Percentiles rank a stretch among this genome's conserved stretches.
Conservation (phyloP, 2,797 vertebrate genomes). For the Protonibea diacanthus region DNA sequence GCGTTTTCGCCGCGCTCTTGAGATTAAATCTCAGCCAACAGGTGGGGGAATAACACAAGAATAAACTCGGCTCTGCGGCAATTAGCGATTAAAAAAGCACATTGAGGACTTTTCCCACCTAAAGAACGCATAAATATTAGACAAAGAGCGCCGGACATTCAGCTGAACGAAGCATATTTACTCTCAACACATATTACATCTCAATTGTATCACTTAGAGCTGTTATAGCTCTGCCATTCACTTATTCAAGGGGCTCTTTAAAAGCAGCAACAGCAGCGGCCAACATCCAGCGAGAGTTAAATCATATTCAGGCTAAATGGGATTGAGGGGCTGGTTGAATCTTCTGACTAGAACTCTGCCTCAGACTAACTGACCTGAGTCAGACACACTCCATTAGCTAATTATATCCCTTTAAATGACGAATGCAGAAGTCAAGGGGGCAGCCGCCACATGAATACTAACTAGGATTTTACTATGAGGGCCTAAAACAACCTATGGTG, state of each 20-base stretch:
- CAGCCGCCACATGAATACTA: constrained; percentile 67
- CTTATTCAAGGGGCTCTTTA: constrained; percentile 57
- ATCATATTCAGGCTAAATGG: constrained; percentile 67
- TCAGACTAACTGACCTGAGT: constrained; percentile 64
- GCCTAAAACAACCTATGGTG: constrained; percentile 32
- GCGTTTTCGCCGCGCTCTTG: not conserved
- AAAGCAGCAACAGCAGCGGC: constrained; percentile 50
- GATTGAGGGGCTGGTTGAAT: constrained; percentile 61
- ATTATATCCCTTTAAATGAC: constrained; percentile 78
- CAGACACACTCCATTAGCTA: constrained; percentile 80
- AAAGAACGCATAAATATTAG: constrained; percentile 25
- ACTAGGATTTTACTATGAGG: constrained; percentile 49
- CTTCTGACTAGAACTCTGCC: constrained; percentile 53
- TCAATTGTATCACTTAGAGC: constrained; percentile 36
- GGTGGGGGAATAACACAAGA: constrained; percentile 9
- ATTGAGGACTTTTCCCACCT: not conserved
- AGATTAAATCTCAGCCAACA: constrained; percentile 41
- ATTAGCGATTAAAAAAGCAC: constrained; percentile 2
- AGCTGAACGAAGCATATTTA: constrained; percentile 10
- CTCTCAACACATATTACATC: constrained; percentile 8
- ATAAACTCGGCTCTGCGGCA: constrained; percentile 1
- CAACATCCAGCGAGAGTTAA: constrained; percentile 49
- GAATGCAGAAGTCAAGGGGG: constrained; percentile 67
- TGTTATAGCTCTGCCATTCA: constrained; percentile 13
- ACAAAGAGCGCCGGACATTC: constrained; percentile 20